A percentile compares a stretch with the other conserved stretches of the same genome.
phyloP scores from a whole-genome alignment of 2,113 vertebrate species.

The Cebus imitator region DNA sequence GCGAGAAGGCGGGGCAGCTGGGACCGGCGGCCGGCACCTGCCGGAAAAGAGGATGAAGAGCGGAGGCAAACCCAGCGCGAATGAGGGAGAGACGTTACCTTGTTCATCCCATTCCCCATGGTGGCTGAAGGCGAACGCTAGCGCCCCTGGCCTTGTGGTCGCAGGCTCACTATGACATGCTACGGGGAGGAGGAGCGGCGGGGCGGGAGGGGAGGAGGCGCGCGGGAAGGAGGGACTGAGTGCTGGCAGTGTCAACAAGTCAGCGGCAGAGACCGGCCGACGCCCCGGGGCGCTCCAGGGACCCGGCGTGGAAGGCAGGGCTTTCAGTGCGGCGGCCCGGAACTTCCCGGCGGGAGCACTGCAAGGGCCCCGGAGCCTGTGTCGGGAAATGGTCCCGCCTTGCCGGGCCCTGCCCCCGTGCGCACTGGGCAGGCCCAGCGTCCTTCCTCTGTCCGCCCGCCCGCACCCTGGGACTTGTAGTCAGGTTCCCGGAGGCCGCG shows the following conservation, averaged over 20 bases:
- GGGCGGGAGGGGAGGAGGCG: neutral
- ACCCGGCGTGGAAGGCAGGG: neutral
- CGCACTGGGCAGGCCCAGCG: neutral
- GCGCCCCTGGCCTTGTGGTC: slow-evolving; percentile 46
- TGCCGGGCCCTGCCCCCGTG: neutral
- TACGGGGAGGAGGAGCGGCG: slow-evolving; percentile 6
- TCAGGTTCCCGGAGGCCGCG: neutral
- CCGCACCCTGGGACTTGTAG: slow-evolving; percentile 56
- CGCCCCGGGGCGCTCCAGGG: neutral
- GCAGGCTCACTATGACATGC: slow-evolving; percentile 40
- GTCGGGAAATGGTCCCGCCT: neutral
- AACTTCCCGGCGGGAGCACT: neutral
- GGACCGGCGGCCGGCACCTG: fast-evolving
- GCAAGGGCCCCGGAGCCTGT: neutral
- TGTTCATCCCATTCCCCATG: slow-evolving; percentile 89
- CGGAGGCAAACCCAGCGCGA: neutral
- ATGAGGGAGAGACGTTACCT: slow-evolving; percentile 79
- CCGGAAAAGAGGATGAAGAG: neutral
- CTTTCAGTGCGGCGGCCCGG: slow-evolving; percentile 1
- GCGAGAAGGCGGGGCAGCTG: neutral
- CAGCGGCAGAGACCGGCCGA: neutral
- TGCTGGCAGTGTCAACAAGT: neutral
- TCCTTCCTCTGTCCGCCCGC: neutral
- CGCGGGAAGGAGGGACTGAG: neutral
- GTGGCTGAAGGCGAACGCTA: slow-evolving; percentile 68